Evolutionary conservation across 2,888 invertebrate species (phyloP), one percentile per base, ranked within the genome.

Genomic region (Elegia similella): DNA sequence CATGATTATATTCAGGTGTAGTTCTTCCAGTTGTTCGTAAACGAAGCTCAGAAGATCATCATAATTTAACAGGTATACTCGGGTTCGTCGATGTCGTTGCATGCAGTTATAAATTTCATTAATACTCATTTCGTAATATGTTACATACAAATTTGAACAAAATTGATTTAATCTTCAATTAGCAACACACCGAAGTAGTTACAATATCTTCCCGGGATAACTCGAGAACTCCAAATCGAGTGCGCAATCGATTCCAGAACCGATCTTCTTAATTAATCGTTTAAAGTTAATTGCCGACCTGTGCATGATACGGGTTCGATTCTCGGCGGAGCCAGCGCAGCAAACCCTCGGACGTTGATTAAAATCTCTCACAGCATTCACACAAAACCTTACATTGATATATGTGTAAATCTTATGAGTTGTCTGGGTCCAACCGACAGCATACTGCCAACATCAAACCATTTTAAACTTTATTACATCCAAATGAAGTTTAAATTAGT

Each of bases 321-420:
- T 73, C 67, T 71, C 68, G 67, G 67, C 64, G 68, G 64, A 58
- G 59, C 55, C 62, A 68, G 68, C 69, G 58, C 68, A 68, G 73
- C 73, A 68, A 48, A 30, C 48, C 34, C 71, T 78, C 75, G 75
- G 84, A 88, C 84, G 76, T 88, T 88, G 91, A 91, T 90, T 88
- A 90, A 90, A 88, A 91, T 90, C 90, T 88, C 82, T 82, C 82
- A 82, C 81, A 85, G 81, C 86, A 86, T 84, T 82, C 87, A 88
- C 82, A 87, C 87, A 88, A 86, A 86, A 84, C 76, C 82, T 82
- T 82, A 82, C 84, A 84, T 86, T 88, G 89, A 89, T 89, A 88
- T 86, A 88, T 85, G 82, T 89, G 84, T 88, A 88, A 88, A 90
- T 89, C 88, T 88, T 86, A 81, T 79, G 82, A 85, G 75, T 69